Conservation (phyloP, 2,113 vertebrate species). For the Lepidothrix coronata region DNA sequence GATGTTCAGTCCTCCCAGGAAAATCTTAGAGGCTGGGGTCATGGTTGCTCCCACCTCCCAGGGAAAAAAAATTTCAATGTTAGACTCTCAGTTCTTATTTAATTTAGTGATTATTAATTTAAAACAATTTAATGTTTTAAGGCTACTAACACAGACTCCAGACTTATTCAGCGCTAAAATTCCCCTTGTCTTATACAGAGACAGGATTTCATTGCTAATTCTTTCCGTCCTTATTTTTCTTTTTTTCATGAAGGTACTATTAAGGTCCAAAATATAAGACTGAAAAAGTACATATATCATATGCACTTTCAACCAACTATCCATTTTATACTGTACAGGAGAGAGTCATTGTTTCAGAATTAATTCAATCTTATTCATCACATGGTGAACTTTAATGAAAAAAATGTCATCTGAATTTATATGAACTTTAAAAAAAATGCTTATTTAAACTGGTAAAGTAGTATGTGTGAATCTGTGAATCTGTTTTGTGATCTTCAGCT, state of each 20-base stretch:
- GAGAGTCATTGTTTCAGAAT: neutral
- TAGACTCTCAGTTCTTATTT: neutral
- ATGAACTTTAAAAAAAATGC: neutral
- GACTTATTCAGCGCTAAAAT: neutral
- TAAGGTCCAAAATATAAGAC: neutral
- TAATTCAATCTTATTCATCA: neutral
- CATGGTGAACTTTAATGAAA: neutral
- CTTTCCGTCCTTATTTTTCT: neutral
- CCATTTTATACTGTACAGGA: neutral
- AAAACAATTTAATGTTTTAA: neutral
- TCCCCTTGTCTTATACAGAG: neutral
- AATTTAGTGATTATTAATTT: neutral
- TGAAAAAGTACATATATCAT: neutral
- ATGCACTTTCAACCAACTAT: neutral
- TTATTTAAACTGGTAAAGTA: neutral
- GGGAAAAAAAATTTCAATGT: neutral
- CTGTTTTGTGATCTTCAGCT: neutral
- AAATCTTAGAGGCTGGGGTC: neutral
- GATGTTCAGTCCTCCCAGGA: neutral
- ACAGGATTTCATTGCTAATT: neutral
- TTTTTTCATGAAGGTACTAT: neutral
- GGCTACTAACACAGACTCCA: neutral
- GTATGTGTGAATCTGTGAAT: neutral
- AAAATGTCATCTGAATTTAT: neutral
- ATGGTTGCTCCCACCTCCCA: neutral